Evolutionary conservation across 2,888 invertebrate genomes (phyloP), one percentile per base, ranked within the genome.

Genomic region (Leptinotarsa rubiginosa): DNA sequence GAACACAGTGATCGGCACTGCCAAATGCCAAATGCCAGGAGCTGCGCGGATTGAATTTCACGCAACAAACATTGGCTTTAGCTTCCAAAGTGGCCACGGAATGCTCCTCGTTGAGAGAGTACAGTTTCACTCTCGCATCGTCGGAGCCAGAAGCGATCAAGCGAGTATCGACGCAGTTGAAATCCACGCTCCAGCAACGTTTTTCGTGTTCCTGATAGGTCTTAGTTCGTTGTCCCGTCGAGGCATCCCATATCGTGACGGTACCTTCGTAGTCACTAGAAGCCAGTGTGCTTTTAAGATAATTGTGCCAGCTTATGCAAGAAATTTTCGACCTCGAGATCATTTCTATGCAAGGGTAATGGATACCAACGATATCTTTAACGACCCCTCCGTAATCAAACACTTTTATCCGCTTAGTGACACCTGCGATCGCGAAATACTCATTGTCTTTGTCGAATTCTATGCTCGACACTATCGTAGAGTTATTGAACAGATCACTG

Each of bases 391-490:
- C 92, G 88, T 96, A 97, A 87, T 97, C 97, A 88, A 95, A 97
- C 69, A 96, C 94, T 89, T 97, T 97, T 74, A 98, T 97, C 76
- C 96, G 92, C 86, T 96, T 97, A 0, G 97, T 97, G 15, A 98
- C 97, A 3, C 98, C 97, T 49, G 97, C 97, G 81, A 98, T 97
- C 0, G 97, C 97, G 88, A 98, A 97, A 87, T 94, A 95, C 89
- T 98, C 97, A 86, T 96, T 95, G 88, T 98, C 97, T 87, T 97
- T 96, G 87, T 98, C 97, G 89, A 98, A 98, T 88, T 97, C 97
- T 81, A 98, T 97, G 82, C 97, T 97, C 31, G 95, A 95, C 5
- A 95, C 95, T 79, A 96, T 95, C 5, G 94, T 95, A 4, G 94
- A 95, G 85, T 93, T 94, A 86, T 95, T 95, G 86, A 95, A 95